Evolutionary conservation across 2,113 vertebrate species (phyloP), one percentile per base, ranked within the genome.

Genomic region (Peromyscus californicus): DNA sequence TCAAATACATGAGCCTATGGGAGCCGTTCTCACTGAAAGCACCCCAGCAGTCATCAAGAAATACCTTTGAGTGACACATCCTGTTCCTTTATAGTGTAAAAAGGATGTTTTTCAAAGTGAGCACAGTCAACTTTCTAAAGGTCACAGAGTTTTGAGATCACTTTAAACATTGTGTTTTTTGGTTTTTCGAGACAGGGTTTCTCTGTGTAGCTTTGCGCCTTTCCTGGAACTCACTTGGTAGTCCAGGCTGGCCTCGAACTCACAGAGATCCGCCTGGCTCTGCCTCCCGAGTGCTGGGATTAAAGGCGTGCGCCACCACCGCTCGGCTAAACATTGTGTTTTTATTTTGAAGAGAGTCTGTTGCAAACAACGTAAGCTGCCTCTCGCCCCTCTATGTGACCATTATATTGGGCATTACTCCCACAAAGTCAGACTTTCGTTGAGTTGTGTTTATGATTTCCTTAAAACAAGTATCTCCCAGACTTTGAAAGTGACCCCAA

Each of bases 101-200:
- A 69, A 87, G 54, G 31, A 54, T 51, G 17, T 48, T 86, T 67
- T 91, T 48, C 42, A 91, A 78, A 89, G n/a, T 9, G 13, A 51
- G 24, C 22, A 26, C 82, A 48, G 15, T 74, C 3, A 33, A 6
- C 36, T 9, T 93, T 59, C n/a, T 63, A 39, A 21, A 36, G 33
- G 13, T 48, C 31, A 12, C 92, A n/a, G 1, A 45, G 48, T 91
- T 78, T 76, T 87, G n/a, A 84, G 83, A 21, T 74, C 29, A 29
- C 57, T 95, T 95, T n/a, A 89, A 65, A 76, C 48, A 26, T 13
- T 42, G 4, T 59, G 11, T 86, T 90, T 93, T 79, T 63, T n/a
- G n/a, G n/a, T n/a, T n/a, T n/a, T n/a, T n/a, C n/a, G n/a, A n/a
- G n/a, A n/a, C n/a, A n/a, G n/a, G n/a, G n/a, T n/a, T n/a, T n/a